Conservation (phyloP, 2,797 vertebrate genomes). For the Australoheros facetus region DNA sequence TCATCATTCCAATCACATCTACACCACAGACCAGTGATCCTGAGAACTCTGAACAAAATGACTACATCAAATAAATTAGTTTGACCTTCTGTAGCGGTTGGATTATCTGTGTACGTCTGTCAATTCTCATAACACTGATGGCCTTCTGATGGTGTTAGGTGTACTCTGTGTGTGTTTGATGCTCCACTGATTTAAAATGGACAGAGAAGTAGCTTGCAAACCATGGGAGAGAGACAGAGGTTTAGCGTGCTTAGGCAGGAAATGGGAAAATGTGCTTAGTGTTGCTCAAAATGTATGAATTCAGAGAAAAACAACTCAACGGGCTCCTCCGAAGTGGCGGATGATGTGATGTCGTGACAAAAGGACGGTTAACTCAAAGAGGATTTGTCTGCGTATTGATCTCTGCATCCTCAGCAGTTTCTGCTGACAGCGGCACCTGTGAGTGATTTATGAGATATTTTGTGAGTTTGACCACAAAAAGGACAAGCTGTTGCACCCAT, state of each 20-base stretch:
- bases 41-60: conserved; percentile 44
- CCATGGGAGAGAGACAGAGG: conserved; percentile 4
- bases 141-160: conserved; percentile 45
- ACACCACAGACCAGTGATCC: conserved; percentile 46
- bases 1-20: conserved; percentile 64
- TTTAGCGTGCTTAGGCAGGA: conserved; percentile 6
- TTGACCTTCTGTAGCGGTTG: conserved; percentile 61
- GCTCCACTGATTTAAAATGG: conserved; percentile 36
- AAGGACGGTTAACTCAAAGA: conserved; percentile 11
- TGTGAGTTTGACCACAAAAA: conserved; percentile 46
- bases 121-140: conserved; percentile 70
- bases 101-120: conserved; percentile 59
- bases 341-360: conserved; percentile 22
- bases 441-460: conserved; percentile 63
- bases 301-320: background rate
- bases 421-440: conserved; percentile 51
- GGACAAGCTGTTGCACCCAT: conserved; percentile 33
- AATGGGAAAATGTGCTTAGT: conserved; percentile 16
- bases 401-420: conserved; percentile 44
- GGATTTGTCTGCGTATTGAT: conserved; percentile 59
- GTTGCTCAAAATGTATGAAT: conserved; percentile 5
- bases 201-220: conserved; percentile 11
- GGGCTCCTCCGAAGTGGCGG: background rate
- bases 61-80: conserved; percentile 68
- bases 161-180: conserved; percentile 2